Conservation (phyloP, 1,140 invertebrate species). For the Homalodisca vitripennis region DNA sequence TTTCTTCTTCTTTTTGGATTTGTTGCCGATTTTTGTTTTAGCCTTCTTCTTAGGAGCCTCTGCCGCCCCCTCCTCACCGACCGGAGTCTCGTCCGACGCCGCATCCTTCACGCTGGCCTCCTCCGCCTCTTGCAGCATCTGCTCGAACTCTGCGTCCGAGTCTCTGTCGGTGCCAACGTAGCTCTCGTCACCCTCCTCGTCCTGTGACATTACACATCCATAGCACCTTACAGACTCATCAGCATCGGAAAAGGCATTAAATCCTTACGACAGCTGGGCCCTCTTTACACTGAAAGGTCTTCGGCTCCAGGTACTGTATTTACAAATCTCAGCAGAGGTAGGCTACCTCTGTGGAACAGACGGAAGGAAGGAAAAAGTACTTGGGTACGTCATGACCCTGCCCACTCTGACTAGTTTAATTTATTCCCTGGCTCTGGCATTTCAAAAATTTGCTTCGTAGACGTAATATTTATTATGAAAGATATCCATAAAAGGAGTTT, state of each 20-base stretch:
- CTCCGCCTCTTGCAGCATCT: constrained; percentile 89
- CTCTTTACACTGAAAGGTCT: background rate
- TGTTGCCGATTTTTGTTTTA: constrained; percentile 90
- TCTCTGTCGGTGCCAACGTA: constrained; percentile 63
- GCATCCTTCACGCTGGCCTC: constrained; percentile 57
- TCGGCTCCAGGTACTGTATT: background rate
- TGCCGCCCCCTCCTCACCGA: constrained; percentile 41
- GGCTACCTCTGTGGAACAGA: no score
- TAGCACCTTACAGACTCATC: background rate
- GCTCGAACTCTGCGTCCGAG: constrained; percentile 92
- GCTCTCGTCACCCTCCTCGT: constrained; percentile 74
- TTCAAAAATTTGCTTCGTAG: no score
- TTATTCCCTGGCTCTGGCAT: no score
- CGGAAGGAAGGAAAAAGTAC: no score
- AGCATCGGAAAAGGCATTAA: no score
- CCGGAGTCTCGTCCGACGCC: background rate
- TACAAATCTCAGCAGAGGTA: no score
- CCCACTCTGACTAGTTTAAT: no score
- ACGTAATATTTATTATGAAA: no score
- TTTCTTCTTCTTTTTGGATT: constrained; percentile 90
- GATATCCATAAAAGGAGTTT: no score
- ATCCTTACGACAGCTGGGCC: no score
- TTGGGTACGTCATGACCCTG: no score
- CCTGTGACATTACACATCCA: constrained; percentile 44
- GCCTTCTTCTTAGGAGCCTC: constrained; percentile 67